Evolutionary conservation across 2,888 invertebrate species (phyloP), one percentile per base, ranked within the genome.

Genomic region (Himalopsyche japonica): DNA sequence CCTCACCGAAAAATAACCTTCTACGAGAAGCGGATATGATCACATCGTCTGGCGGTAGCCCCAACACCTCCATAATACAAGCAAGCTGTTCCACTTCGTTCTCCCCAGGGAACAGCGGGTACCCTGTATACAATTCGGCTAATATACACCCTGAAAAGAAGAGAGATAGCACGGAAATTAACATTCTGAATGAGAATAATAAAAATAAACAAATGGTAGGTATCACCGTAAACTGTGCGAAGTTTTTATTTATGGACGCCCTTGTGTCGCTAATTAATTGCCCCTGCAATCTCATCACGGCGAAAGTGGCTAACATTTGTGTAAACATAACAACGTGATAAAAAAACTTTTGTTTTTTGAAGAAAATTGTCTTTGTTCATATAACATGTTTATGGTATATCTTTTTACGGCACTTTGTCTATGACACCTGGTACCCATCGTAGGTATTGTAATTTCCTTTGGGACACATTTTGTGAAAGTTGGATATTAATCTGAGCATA

Each of bases 51-150:
- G 98, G 97, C 3, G 99, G 98, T 87, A 96, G 93, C 30, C 98
- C 98, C 87, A 98, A 92, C 82, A 98, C 95, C 92, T 99, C 98
- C 98, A 99, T 98, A 88, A 98, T 97, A 92, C 98, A 98, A 83
- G 98, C 98, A 87, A 99, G 93, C 91, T 99, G 98, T 89, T 98
- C 99, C 86, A 97, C 96, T 92, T 99, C 98, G 90, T 98, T 98
- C 92, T 98, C 98, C 0, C 98, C 98, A 34, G 98, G 98, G 91
- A 98, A 98, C 85, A 99, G 93, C 0, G 98, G 98, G 90, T 97
- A 98, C 76, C 99, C 98, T 8, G 98, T 98, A 90, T 98, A 98
- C 81, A 99, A 94, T 92, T 99, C 98, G 78, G 98, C 98, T 88
- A 99, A 93, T 89, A 99, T 98, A 90, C 98, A 99, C 64, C 98